These are phyloP conservation scores for Oscheius sp. DNA, from an alignment of 2,888 invertebrate species.

Conservation along the genomic window DNA sequence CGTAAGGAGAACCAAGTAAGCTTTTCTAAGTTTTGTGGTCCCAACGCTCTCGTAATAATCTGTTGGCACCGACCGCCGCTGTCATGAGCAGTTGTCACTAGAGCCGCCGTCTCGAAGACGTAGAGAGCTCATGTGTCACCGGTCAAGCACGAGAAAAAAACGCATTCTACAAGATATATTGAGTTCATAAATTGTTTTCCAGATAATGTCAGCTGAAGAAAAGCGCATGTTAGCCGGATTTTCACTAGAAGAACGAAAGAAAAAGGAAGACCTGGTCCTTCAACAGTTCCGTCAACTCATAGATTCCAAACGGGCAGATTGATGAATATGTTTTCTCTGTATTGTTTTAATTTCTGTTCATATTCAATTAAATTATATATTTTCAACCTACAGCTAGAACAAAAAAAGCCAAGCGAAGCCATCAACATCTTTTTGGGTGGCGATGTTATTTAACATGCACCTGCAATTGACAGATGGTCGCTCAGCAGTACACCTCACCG, in stretches of 20 bases:
- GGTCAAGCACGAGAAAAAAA: not conserved
- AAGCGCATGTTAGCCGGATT: constrained; percentile 97
- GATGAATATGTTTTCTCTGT: not conserved
- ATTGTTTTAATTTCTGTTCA: not conserved
- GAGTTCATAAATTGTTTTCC: constrained; percentile 12
- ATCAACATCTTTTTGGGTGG: not conserved
- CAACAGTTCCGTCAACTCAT: constrained; percentile 92
- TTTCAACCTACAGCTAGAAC: not conserved
- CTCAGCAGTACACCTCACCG: not conserved
- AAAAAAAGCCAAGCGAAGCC: too few species aligned
- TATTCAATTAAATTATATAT: not conserved
- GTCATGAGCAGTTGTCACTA: constrained; percentile 24
- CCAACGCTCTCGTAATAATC: constrained; percentile 18
- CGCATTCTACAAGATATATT: not conserved
- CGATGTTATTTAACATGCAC: not conserved
- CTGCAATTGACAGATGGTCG: constrained; percentile 15
- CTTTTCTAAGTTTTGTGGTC: too few species aligned
- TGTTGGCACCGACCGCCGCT: not conserved
- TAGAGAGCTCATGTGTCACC: constrained; percentile 12
- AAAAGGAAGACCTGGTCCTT: constrained; percentile 92
- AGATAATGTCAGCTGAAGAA: constrained; percentile 83
- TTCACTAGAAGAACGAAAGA: constrained; percentile 94
- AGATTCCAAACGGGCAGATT: constrained; percentile 30
- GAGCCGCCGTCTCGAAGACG: constrained; percentile 1
- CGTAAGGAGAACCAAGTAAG: constrained; percentile 99